Evolutionary conservation across 2,888 invertebrate species (phyloP), one percentile per base, ranked within the genome.

Genomic region (Xanthia icteritia): DNA sequence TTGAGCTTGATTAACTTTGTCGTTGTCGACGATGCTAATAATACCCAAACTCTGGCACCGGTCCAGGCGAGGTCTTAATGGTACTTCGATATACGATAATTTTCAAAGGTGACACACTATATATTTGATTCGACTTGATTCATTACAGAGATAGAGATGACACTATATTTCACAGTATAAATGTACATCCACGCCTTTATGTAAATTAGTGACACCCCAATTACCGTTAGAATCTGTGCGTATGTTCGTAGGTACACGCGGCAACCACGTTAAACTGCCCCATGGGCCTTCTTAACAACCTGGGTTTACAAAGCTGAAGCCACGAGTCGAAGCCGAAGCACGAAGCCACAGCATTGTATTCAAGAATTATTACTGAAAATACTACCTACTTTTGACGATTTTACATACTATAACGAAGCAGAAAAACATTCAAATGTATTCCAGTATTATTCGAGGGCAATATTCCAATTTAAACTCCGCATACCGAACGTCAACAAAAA

Each of bases 1-100:
- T 96, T 94, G 95, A 95, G 96, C 94, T 95, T 96, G 96, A 96
- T 96, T 96, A 96, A 95, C 95, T 95, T 95, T 92, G 94, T 94
- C 95, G 95, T 93, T 93, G 95, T 94, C 92, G 94, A 93, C 92
- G 94, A 91, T 66, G 94, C 96, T 96, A 96, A 96, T 96, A 96
- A 96, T 96, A 96, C 92, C 93, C 91, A 91, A 92, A 91, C 92
- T 92, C 95, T 96, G 96, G 96, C 96, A 96, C 89, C 79, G 90
- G 83, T 94, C 96, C 96, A 96, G 96, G 91, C 93, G 95, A 94
- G 94, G 95, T 93, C 94, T 95, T 96, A 96, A 96, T 96, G 93
- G 94, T 94, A 95, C 96, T 96, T 95, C 95, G 94, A 96, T 96
- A 94, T 93, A 93, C 93, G 93, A 95, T 95, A 93, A 94, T 93